A percentile compares a stretch with the other conserved stretches of the same genome.
These are phyloP conservation scores for Gephyroberyx darwinii DNA, from an alignment of 2,797 vertebrate genomes.

Conservation along the genomic window DNA sequence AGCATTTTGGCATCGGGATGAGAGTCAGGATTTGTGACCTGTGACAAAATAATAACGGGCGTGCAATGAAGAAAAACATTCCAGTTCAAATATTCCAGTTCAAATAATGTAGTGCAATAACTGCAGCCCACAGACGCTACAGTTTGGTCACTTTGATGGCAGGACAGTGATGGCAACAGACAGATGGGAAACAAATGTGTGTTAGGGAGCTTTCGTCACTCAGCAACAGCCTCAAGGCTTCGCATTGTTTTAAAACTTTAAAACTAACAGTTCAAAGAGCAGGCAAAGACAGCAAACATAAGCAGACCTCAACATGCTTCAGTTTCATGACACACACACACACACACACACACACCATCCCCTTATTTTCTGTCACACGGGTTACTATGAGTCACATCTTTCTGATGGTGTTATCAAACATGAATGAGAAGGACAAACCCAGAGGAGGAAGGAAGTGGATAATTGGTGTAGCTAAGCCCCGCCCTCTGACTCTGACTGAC, in stretches of 20 bases:
- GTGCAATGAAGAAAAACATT: constrained; percentile 41
- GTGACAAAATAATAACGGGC: constrained; percentile 53
- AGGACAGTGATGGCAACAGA: too few relatives aligned
- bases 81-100: constrained; percentile 52
- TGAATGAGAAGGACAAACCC: constrained; percentile 17
- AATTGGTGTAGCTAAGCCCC: constrained; percentile 1
- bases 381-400: constrained; percentile 34
- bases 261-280: constrained; percentile 56
- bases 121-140: constrained; percentile 31
- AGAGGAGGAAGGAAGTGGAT: constrained; percentile 1
- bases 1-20: constrained; percentile 53
- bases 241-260: constrained; percentile 31
- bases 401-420: constrained; percentile 7
- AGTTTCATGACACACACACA: constrained; percentile 35
- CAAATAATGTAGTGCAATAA: constrained; percentile 44
- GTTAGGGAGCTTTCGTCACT: constrained; percentile 47
- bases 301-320: constrained; percentile 55
- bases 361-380: background rate
- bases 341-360: constrained; percentile 7
- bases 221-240: constrained; percentile 40
- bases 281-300: constrained; percentile 52
- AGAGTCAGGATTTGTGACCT: constrained; percentile 54
- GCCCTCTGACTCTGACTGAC: background rate
- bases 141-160: constrained; percentile 3
- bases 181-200: constrained; percentile 49